A percentile compares a stretch with the other conserved stretches of the same genome.
Conservation (phyloP, 2,888 invertebrate genomes). For the Drosophila austrosaltans region DNA sequence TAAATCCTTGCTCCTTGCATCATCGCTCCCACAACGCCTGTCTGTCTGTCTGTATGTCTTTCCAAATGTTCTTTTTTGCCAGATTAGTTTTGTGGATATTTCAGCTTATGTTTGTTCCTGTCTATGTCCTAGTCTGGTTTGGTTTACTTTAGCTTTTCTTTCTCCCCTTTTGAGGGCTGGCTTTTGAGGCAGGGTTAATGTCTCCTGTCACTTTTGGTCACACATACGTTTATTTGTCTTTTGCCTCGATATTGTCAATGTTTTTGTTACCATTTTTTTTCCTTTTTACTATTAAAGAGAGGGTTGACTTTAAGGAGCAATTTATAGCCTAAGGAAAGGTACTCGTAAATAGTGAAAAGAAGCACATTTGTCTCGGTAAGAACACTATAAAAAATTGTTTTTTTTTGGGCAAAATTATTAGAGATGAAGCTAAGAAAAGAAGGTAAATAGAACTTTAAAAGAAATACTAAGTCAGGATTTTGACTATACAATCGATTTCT, state of each 20-base stretch:
- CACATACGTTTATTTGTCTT: conserved; percentile 31
- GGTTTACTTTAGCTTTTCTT: conserved; percentile 1
- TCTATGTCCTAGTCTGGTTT: conserved; percentile 29
- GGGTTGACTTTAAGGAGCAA: conserved; percentile 6
- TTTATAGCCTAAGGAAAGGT: background rate
- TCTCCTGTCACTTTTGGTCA: conserved; percentile 20
- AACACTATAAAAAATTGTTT: no score
- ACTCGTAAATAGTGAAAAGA: no score
- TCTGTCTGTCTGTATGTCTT: conserved; percentile 47
- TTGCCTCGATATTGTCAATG: conserved; percentile 24
- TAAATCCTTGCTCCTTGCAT: conserved; percentile 71
- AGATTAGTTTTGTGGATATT: conserved; percentile 78
- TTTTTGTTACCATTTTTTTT: background rate
- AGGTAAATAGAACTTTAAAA: no score
- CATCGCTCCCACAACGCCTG: conserved; percentile 43
- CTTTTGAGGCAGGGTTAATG: conserved; percentile 51
- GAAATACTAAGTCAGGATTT: no score
- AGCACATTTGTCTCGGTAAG: no score
- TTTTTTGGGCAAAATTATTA: no score
- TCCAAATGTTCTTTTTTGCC: conserved; percentile 12
- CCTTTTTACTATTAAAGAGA: background rate
- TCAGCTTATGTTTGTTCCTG: conserved; percentile 70
- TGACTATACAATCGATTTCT: no score
- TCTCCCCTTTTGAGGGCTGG: conserved; percentile 32
- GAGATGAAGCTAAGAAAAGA: no score